Evolutionary conservation across 2,113 vertebrate species (phyloP), one percentile per base, ranked within the genome.

Genomic region (Epinephelus cyanopodus): DNA sequence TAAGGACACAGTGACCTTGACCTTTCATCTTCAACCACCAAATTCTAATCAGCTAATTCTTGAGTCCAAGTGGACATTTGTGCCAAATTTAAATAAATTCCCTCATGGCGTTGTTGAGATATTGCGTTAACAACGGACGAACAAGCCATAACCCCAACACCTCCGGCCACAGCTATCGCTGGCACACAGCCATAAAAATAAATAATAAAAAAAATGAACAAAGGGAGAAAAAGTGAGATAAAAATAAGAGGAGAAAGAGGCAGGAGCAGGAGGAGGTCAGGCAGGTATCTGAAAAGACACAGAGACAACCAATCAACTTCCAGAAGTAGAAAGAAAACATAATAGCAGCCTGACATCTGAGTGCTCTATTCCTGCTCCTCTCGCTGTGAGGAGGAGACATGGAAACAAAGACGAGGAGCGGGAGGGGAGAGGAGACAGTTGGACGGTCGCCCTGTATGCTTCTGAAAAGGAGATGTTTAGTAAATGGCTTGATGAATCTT

Each of bases 401-500:
- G 77, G 70, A 85, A 69, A 76, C 47, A 82, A 77, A 81, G 73
- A 79, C 27, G 61, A 72, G 68, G 52, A 72, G 57, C 56, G 37
- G 50, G 57, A 29, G 29, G 53, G 45, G 61, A 2, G 54, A 53
- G 42, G 53, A 68, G 72, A 62, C 23, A 64, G 63, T 63, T 57
- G 68, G 88, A 79, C 70, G 66, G 61, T 69, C 25, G 82, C 73
- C 61, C 57, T 73, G 70, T 48, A 17, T 1, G 23, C 27, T 39
- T 84, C 79, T 54, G 79, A 84, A 87, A 87, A 82, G 74, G 70
- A 83, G 71, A 84, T 76, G 88, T 85, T 91, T 64, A 68, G 69
- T 53, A 87, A 87, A 81, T 90, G 85, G 71, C 54, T 54, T 75
- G 71, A 92, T 91, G 77, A 92, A 92, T 92, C 70, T 90, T 92